phyloP scores from a whole-genome alignment of 2,797 vertebrate genomes.

The Salmo trutta region DNA sequence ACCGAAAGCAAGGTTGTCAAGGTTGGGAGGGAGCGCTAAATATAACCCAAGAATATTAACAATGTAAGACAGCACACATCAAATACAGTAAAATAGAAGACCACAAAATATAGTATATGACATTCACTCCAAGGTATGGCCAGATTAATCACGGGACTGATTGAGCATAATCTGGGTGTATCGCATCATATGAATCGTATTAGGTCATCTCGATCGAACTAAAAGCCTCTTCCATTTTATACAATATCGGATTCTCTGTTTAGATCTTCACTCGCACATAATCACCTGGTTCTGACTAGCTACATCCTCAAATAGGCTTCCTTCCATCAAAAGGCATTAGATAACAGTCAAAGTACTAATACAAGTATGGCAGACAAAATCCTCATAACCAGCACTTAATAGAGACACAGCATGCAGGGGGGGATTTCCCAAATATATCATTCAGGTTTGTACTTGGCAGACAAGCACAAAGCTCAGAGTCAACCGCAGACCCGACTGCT shows the following conservation, averaged over 20 bases:
- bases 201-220: slow-evolving; percentile 22
- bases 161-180: slow-evolving; percentile 34
- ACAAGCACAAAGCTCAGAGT: too few relatives aligned
- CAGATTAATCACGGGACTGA: slow-evolving; percentile 9
- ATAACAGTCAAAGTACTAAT: slow-evolving; percentile 58
- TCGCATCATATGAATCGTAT: slow-evolving; percentile 48
- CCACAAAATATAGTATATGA: not conserved
- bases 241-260: slow-evolving; percentile 50
- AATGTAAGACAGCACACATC: not conserved
- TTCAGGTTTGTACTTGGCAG: slow-evolving; percentile 30
- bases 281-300: not conserved
- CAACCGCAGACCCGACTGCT: slow-evolving; percentile 33
- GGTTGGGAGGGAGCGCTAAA: not conserved
- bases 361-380: slow-evolving; percentile 57
- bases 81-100: not conserved
- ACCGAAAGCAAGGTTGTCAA: not conserved
- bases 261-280: slow-evolving; percentile 19
- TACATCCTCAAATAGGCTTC: slow-evolving; percentile 44
- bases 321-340: slow-evolving; percentile 46
- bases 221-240: slow-evolving; percentile 26
- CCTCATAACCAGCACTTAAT: slow-evolving; percentile 43
- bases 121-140: not conserved
- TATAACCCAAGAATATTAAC: not conserved
- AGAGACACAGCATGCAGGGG: slow-evolving; percentile 18
- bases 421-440: slow-evolving; percentile 28